Conservation (phyloP, 1,140 invertebrate genomes). For the Antheraea mylitta region DNA sequence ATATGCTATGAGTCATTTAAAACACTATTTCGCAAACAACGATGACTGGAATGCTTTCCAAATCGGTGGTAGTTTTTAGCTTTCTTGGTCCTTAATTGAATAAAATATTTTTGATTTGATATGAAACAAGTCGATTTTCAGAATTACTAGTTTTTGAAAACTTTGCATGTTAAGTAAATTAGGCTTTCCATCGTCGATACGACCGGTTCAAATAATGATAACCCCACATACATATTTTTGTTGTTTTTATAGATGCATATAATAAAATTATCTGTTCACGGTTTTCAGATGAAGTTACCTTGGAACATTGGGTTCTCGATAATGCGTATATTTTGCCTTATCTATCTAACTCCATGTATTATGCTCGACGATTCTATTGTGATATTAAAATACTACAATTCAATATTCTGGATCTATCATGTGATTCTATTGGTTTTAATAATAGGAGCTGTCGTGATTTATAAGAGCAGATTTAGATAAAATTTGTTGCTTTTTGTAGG, state of each 20-base stretch:
- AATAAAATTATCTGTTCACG: conserved; percentile 19
- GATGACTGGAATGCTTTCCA: too few species aligned
- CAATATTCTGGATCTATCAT: conserved; percentile 67
- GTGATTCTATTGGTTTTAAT: conserved; percentile 47
- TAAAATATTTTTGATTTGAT: too few species aligned
- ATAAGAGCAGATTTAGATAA: conserved; percentile 33
- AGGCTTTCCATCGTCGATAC: too few species aligned
- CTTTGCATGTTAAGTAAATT: too few species aligned
- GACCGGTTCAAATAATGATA: too few species aligned
- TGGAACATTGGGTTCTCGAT: conserved; percentile 69
- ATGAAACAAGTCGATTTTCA: too few species aligned
- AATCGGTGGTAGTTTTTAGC: too few species aligned
- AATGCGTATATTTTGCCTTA: conserved; percentile 60
- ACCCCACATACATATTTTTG: too few species aligned
- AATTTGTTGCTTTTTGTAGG: neutral
- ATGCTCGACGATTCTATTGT: conserved; percentile 35
- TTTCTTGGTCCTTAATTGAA: too few species aligned
- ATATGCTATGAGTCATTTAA: too few species aligned
- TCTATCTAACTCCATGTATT: conserved; percentile 63
- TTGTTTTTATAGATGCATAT: neutral
- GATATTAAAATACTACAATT: conserved; percentile 59
- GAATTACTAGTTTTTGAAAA: too few species aligned
- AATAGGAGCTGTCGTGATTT: conserved; percentile 38
- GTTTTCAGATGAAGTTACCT: conserved; percentile 56
- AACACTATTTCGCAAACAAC: too few species aligned